Evolutionary conservation across 2,888 invertebrate genomes (phyloP).

Genomic region (Amphimallon solstitiale): DNA sequence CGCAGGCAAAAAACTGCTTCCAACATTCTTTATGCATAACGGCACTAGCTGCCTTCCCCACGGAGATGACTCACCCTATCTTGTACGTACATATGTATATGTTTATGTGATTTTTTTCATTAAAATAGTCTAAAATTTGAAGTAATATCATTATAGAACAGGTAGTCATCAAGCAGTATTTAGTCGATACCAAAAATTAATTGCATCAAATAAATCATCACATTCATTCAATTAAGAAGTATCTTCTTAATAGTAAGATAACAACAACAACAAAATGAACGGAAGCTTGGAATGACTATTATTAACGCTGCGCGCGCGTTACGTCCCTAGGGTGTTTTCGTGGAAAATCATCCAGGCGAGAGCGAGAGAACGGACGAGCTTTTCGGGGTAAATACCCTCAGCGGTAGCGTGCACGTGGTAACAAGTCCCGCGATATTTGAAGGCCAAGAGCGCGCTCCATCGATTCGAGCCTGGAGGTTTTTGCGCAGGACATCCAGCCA

Average conservation of each 20-base stretch:
- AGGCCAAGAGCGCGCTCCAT: constrained; percentile 63
- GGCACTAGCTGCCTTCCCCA: too few species aligned
- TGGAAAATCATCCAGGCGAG: not conserved
- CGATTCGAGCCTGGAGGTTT: constrained; percentile 50
- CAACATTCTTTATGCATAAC: too few species aligned
- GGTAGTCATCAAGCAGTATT: too few species aligned
- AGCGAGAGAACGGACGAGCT: not conserved
- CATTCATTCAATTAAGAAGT: not conserved
- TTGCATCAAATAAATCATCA: too few species aligned
- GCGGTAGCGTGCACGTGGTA: constrained; percentile 50
- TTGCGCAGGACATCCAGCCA: constrained; percentile 30
- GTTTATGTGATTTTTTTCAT: too few species aligned
- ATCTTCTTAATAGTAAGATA: not conserved
- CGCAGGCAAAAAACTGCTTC: too few species aligned
- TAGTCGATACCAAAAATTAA: too few species aligned
- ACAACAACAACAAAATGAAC: not conserved
- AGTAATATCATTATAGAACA: too few species aligned
- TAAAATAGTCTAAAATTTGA: too few species aligned
- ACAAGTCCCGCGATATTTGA: constrained; percentile 52
- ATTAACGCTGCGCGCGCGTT: not conserved
- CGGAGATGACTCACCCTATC: too few species aligned
- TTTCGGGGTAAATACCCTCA: constrained; percentile 55
- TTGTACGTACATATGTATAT: too few species aligned
- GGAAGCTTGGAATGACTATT: not conserved
- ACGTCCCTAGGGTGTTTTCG: not conserved